These are phyloP conservation scores for Aviceda subcristata DNA, from an alignment of 2,113 vertebrate species.

Conservation along the genomic window DNA sequence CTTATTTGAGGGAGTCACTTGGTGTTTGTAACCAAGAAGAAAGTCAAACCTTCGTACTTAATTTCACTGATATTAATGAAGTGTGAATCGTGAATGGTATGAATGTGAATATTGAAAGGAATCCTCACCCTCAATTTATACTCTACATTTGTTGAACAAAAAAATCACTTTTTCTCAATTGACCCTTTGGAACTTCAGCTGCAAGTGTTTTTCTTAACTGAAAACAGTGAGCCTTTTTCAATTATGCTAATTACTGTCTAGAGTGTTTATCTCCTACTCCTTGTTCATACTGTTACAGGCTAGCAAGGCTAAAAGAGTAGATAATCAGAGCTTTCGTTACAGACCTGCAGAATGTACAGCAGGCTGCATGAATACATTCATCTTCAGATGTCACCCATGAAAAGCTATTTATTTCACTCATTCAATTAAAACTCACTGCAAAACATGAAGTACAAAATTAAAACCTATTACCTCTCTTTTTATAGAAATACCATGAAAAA, in stretches of 20 bases:
- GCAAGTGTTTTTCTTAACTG: neutral
- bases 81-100: neutral
- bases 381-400: neutral
- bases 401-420: neutral
- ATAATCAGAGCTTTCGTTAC: neutral
- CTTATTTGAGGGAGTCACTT: neutral
- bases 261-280: neutral
- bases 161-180: neutral
- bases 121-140: neutral
- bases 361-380: neutral
- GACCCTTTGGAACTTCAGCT: neutral
- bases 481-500: neutral
- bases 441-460: neutral
- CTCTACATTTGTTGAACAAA: neutral
- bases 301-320: neutral
- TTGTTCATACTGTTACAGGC: neutral
- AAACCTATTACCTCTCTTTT: neutral
- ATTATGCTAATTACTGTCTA: neutral
- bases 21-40: neutral
- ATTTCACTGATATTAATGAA: neutral
- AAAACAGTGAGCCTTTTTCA: neutral
- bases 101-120: neutral
- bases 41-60: neutral
- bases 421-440: neutral
- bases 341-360: neutral